Evolutionary conservation across 2,113 vertebrate genomes (phyloP).

Genomic region (Ahaetulla prasina): DNA sequence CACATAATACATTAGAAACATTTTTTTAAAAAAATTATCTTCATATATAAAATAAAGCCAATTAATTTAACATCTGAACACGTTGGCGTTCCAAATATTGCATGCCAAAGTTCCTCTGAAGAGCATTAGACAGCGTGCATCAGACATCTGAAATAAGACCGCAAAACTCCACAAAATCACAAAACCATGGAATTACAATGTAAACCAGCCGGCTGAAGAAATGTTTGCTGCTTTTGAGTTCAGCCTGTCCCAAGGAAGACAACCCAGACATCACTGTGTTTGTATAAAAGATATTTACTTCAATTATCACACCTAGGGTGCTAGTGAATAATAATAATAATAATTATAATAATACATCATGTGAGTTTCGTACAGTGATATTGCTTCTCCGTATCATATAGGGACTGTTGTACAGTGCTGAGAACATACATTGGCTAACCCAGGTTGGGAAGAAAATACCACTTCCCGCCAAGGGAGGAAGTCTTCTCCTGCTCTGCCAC

Average conservation of each 20-base stretch:
- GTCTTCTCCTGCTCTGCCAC: conserved; percentile 58
- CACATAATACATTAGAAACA: background rate
- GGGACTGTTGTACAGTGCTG: conserved; percentile 98
- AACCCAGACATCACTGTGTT: conserved; percentile 84
- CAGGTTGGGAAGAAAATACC: conserved; percentile 72
- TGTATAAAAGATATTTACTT: conserved; percentile 99
- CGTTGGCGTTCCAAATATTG: background rate
- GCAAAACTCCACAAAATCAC: background rate
- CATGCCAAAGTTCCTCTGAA: background rate
- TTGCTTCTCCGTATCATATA: conserved; percentile 99
- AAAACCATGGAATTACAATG: background rate
- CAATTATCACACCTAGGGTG: conserved; percentile 99
- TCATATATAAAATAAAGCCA: background rate
- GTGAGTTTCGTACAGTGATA: conserved; percentile 99
- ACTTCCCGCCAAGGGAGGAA: conserved; percentile 64
- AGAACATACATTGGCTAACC: conserved; percentile 88
- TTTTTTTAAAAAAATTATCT: background rate
- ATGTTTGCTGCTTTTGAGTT: conserved; percentile 67
- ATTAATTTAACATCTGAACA: background rate
- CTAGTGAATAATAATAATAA: conserved; percentile 99
- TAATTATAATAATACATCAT: conserved; percentile 87
- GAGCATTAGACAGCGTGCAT: background rate
- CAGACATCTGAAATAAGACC: background rate
- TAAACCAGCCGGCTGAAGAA: conserved; percentile 9
- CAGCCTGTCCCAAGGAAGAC: conserved; percentile 70